Conservation (phyloP, 1,140 invertebrate species). For the Bombus superbus region DNA sequence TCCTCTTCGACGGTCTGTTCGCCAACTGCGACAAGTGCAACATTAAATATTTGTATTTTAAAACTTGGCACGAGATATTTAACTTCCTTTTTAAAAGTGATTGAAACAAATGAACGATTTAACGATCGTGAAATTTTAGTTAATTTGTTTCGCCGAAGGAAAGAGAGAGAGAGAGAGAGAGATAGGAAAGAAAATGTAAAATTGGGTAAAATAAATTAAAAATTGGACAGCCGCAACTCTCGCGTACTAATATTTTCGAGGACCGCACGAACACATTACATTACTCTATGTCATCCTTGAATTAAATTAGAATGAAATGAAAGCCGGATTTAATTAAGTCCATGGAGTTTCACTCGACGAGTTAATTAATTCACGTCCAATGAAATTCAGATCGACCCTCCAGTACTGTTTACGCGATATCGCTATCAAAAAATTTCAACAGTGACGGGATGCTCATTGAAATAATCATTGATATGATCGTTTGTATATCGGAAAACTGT, state of each 20-base stretch:
- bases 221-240: not conserved
- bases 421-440: not conserved
- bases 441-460: not conserved
- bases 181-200: not conserved
- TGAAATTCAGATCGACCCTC: not conserved
- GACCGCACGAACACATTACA: slow-evolving; percentile 2
- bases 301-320: slow-evolving; percentile 28
- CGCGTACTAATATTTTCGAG: not conserved
- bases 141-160: not conserved
- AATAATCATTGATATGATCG: not conserved
- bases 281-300: not conserved
- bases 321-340: slow-evolving; percentile 18
- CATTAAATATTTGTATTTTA: slow-evolving; percentile 29
- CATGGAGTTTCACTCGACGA: slow-evolving; percentile 1
- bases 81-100: slow-evolving; percentile 2
- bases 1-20: not conserved
- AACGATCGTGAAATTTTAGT: not conserved
- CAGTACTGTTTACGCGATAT: not conserved
- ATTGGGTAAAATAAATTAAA: not conserved
- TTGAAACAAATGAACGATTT: not conserved
- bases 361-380: slow-evolving; percentile 32
- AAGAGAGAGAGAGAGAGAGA: not conserved
- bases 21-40: not conserved
- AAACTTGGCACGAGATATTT: not conserved
- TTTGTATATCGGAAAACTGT: too few relatives aligned